Base-by-base conservation (phyloP, 2,113 vertebrate genomes). In the Chrysemys picta region DNA sequence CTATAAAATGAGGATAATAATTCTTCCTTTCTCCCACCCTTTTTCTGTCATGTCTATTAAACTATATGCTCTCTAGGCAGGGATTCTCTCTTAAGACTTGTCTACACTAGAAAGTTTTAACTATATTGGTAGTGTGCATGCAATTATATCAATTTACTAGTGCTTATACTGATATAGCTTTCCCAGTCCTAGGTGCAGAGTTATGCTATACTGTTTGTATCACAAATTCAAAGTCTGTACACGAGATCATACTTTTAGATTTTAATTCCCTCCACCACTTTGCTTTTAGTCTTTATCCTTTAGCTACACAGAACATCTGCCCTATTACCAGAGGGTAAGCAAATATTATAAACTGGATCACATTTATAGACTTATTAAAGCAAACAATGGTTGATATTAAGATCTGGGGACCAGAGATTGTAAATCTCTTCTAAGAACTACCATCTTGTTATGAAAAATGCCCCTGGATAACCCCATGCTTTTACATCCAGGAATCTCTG, bases 391-490 rank as follows among this genome's bases (percentile, higher is more conserved):
- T 50, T 31, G 50, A 19, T 24, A 89, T 69, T 81, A 72, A 65
- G 49, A 9, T 78, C n/a, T 85, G 89, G n/a, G 53, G 35, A 80
- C 54, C 49, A 49, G 57, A 38, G 21, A 47, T n/a, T 80, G 21
- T 47, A 87, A 93, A 85, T 88, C 27, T 80, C 65, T 76, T 75
- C 47, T 42, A 27, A 50, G 35, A 69, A 93, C 45, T 14, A 10
- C 69, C 10, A 38, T 82, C 31, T 76, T 80, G 19, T 57, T 75
- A 13, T 2, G 2, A 47, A 27, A 82, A 47, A 14, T 11, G 35
- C 0, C 0, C 69, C 29, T 72, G 3, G 21, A 5, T 2, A 19
- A 85, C 8, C 59, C 50, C n/a, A 25, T 79, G 4, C 5, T 85
- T 80, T 24, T 59, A 27, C 5, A 4, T 57, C 8, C 24, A 50